Conservation (phyloP, 2,113 vertebrate species). For the Melanerpes formicivorus region DNA sequence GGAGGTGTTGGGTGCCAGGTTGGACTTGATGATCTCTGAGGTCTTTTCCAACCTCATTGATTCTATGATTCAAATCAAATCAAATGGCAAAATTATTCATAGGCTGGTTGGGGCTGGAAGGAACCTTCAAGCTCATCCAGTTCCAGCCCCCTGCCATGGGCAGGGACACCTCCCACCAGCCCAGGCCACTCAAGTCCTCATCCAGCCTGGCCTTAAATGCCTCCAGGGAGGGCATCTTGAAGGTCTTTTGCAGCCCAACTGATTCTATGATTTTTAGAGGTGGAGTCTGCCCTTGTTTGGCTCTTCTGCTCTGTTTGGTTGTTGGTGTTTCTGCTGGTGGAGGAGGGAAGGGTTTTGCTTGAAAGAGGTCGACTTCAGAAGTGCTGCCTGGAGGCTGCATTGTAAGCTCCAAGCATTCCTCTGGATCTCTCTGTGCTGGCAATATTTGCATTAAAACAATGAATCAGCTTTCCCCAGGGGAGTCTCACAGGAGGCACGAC, state of each 20-base stretch:
- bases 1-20: too few relatives aligned
- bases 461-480: neutral
- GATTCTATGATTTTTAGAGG: neutral
- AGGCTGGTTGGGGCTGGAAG: too few relatives aligned
- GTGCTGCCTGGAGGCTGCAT: rapidly evolving
- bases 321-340: neutral
- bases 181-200: too few relatives aligned
- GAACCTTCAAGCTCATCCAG: too few relatives aligned
- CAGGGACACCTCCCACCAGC: too few relatives aligned
- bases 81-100: neutral
- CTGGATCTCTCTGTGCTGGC: neutral
- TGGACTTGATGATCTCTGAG: too few relatives aligned
- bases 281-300: neutral
- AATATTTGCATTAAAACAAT: neutral
- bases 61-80: neutral
- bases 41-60: too few relatives aligned
- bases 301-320: neutral
- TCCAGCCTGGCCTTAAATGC: too few relatives aligned
- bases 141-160: too few relatives aligned
- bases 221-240: too few relatives aligned
- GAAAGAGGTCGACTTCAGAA: neutral
- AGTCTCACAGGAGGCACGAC: neutral
- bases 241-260: too few relatives aligned
- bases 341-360: neutral
- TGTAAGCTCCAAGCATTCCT: neutral